phyloP scores from a whole-genome alignment of 2,888 invertebrate genomes.

The Meteorus cinctellus region DNA sequence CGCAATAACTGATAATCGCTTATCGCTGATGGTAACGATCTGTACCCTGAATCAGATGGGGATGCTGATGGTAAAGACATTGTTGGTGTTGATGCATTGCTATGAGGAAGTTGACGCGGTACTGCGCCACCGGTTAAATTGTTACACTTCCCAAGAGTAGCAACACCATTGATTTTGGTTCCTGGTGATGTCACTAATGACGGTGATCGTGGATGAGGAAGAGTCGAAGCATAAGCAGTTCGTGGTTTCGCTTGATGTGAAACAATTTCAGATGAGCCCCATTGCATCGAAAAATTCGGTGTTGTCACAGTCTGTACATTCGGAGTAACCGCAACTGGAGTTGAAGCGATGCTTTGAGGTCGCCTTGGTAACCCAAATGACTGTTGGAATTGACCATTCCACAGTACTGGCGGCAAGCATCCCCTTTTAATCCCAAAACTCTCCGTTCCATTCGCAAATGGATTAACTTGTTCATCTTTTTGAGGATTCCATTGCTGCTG shows the following conservation, averaged over 20 bases:
- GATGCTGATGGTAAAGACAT: conserved; percentile 64
- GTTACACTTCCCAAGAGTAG: conserved; percentile 64
- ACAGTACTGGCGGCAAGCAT: conserved; percentile 69
- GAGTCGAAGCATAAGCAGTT: conserved; percentile 72
- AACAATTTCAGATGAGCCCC: conserved; percentile 70
- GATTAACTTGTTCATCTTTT: conserved; percentile 42
- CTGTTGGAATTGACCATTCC: conserved; percentile 68
- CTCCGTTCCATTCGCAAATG: conserved; percentile 50
- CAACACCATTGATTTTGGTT: conserved; percentile 60
- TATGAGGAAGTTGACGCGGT: conserved; percentile 67
- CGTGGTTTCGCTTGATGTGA: conserved; percentile 71
- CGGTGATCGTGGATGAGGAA: conserved; percentile 77
- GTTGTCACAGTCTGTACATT: conserved; percentile 58
- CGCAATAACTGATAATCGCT: conserved; percentile 79
- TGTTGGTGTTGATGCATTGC: conserved; percentile 67
- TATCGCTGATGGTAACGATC: conserved; percentile 77
- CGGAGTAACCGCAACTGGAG: conserved; percentile 63
- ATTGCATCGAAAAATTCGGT: conserved; percentile 68
- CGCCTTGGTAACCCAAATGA: conserved; percentile 71
- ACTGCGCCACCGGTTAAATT: conserved; percentile 67
- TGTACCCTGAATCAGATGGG: conserved; percentile 75
- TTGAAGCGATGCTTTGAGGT: conserved; percentile 79
- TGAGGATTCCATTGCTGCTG: conserved; percentile 51
- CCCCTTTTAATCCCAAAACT: conserved; percentile 58
- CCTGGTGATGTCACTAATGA: conserved; percentile 72